Evolutionary conservation across 1,140 invertebrate genomes (phyloP).

Genomic region (Schlechtendalia chinensis): DNA sequence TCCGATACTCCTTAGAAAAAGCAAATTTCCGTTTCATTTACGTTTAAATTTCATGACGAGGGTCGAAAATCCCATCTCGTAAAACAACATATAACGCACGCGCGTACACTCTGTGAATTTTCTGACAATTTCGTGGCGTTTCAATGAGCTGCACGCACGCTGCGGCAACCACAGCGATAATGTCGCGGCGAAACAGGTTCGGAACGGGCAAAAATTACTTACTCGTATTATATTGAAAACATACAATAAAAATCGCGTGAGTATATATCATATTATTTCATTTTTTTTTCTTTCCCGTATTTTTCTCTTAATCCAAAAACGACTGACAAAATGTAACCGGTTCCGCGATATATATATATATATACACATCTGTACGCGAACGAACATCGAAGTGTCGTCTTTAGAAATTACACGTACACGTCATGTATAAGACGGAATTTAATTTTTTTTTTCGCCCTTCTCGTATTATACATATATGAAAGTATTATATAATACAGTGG

Average conservation of each 20-base stretch:
- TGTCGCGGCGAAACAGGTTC: background rate
- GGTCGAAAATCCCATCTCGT: no score
- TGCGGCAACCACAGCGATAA: background rate
- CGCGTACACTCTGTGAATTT: no score
- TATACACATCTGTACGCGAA: background rate
- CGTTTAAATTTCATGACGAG: no score
- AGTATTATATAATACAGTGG: background rate
- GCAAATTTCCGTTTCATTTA: no score
- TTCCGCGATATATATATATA: background rate
- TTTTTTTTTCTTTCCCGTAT: background rate
- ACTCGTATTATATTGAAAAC: no score
- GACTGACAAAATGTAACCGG: background rate
- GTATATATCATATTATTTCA: no score
- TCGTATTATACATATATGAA: background rate
- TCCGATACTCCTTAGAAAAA: no score
- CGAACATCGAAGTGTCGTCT: background rate
- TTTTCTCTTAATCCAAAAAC: slow-evolving; percentile 23
- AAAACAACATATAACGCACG: no score
- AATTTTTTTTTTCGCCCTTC: background rate
- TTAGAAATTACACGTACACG: background rate
- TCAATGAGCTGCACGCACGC: background rate
- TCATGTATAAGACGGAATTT: background rate
- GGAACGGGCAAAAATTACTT: background rate
- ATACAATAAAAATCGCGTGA: no score
- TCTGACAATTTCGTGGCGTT: background rate